Evolutionary conservation across 92 coral and sea anemone genomes (phyloP), one percentile per base, ranked within the genome.

Genomic region (Porites lobata): DNA sequence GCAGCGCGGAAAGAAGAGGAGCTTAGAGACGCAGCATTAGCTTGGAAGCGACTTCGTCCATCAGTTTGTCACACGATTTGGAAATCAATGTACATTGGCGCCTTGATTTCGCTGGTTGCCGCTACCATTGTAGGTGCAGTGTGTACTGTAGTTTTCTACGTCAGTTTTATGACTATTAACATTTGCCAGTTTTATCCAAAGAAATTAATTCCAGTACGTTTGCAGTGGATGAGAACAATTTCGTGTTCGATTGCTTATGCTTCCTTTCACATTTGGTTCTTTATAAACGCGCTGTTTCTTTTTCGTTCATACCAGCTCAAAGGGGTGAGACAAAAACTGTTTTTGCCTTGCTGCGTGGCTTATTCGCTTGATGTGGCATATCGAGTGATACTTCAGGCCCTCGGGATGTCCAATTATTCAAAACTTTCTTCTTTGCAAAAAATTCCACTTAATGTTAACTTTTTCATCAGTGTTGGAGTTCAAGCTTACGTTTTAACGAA

Each of bases 81-180:
- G 22, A 12, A 70, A 70, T 32, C 75, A 70, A 70, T 70, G 75
- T 70, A 70, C 75, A 13, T 70, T 70, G 75, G 75, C 17, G 75
- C 53, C 2, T 43, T 70, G 9, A 70, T 70, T 24, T 70, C 75
- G 18, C 75, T 70, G 6, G 21, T 70, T 3, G 8, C 54, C 19
- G 75, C 75, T 7, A 32, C 32, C 54, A 43, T 70, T 3, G 11
- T 50, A 32, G 75, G 75, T 17, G 20, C 75, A 14, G 19, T 70
- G 8, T 38, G 17, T 19, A 38, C 50, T 18, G 11, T 70, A 10
- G 4, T 38, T 52, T 70, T 50, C 9, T 70, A 70, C 2, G 19
- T 70, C n/a, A 21, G 75, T 70, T 70, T 29, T 71, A 71, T 15
- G 43, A 71, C 76, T 38, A 50, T 71, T 21, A 71, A 71, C 76